phyloP scores from a whole-genome alignment of 1,140 invertebrate species.

The Bombus terrestris region DNA sequence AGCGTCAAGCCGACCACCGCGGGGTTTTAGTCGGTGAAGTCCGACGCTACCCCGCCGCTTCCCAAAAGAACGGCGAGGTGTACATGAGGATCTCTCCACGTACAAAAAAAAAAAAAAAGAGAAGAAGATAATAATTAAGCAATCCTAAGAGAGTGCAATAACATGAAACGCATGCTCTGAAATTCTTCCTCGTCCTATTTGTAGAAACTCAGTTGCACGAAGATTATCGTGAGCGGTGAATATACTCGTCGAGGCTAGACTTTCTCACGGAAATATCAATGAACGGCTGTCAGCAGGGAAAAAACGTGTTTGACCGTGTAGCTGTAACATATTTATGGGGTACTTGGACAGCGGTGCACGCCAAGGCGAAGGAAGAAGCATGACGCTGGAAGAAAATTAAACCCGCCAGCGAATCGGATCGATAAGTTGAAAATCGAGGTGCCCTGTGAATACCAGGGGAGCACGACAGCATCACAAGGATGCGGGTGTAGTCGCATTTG shows the following conservation, averaged over 20 bases:
- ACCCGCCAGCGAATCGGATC: constrained; percentile 12
- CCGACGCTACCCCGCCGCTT: too few relatives aligned
- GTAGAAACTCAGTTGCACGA: not conserved
- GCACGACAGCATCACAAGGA: not conserved
- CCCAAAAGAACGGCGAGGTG: fast-evolving
- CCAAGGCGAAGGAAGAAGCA: constrained; percentile 23
- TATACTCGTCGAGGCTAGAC: too few relatives aligned
- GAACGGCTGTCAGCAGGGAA: constrained; percentile 1
- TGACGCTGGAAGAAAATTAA: constrained; percentile 36
- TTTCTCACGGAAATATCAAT: constrained; percentile 9
- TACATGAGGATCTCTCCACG: too few relatives aligned
- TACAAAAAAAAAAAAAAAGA: too few relatives aligned
- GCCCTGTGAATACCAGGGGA: not conserved
- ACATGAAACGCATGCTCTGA: too few relatives aligned
- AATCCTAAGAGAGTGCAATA: not conserved
- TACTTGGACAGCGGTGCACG: not conserved
- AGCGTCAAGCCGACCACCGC: too few relatives aligned
- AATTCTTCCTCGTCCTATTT: not conserved
- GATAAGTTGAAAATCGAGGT: constrained; percentile 41
- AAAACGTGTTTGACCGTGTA: not conserved
- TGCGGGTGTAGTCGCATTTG: constrained; percentile 13
- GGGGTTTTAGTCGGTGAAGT: too few relatives aligned
- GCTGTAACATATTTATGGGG: constrained; percentile 30
- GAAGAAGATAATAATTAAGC: not conserved
- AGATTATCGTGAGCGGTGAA: not conserved